Base-by-base conservation (phyloP, 2,113 vertebrate genomes). In the Budorcas taxicolor region DNA sequence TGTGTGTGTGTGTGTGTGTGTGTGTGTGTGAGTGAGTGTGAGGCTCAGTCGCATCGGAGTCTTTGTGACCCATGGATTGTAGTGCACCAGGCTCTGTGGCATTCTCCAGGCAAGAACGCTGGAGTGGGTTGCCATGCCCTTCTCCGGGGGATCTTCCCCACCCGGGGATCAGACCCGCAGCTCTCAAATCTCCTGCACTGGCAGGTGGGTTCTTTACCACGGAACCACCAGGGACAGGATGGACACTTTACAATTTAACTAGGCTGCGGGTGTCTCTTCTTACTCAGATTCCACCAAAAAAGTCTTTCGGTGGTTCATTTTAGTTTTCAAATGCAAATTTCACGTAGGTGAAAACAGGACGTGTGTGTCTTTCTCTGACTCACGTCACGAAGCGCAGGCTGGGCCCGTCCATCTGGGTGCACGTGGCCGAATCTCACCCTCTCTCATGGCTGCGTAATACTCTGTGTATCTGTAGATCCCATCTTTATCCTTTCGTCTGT, bases 401-500 rank as follows among this genome's bases (percentile, higher is more conserved):
- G 31, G 47, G 31, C 17, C 80, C 80, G 1, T 4, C 47, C 19
- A 0, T n/a, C 10, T n/a, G 33, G 47, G 50, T n/a, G 47, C 80
- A 12, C 6, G 12, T n/a, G 80, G 47, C 80, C 5, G 17, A 23
- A 2, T 13, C 33, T 1, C 3, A 7, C 4, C 16, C 6, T 52
- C 10, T 4, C 7, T 23, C 19, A 2, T 7, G 47, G 47, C 80
- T 12, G 45, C 1, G 4, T 8, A 1, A 13, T 4, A 12, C 10
- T 4, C 47, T 6, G 17, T 21, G 17, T 1, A 2, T n/a, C 47
- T 52, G 0, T 4, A 12, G 19, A 4, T 19, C 16, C 2, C 9
- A 1, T 6, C 47, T 52, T 52, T 2, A 6, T 21, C 29, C 78
- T 52, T n/a, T 12, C 2, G 12, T 21, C 31, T n/a, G 10, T 6